phyloP scores from a whole-genome alignment of 2,113 vertebrate species.

The Hystrix brachyura region DNA sequence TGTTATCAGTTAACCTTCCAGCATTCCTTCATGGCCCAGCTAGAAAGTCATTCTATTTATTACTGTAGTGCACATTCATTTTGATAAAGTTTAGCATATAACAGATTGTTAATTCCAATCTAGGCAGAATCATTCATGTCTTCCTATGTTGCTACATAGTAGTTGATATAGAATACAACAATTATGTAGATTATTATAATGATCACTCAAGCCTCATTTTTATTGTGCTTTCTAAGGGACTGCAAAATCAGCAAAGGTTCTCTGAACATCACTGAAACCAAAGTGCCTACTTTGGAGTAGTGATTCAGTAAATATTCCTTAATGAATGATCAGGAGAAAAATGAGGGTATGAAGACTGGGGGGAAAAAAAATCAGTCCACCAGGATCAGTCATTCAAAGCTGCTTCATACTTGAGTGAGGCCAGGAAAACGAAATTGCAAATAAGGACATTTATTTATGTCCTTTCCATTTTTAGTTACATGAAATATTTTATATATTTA shows the following conservation, averaged over 20 bases:
- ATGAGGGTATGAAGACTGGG: neutral
- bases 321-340: neutral
- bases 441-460: neutral
- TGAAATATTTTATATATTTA: neutral
- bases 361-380: neutral
- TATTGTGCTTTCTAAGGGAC: neutral
- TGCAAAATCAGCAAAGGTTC: neutral
- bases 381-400: neutral
- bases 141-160: neutral
- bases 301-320: neutral
- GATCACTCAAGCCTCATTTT: neutral
- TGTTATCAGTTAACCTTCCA: slow-evolving; percentile 26
- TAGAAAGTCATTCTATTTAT: slow-evolving; percentile 32
- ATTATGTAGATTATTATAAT: neutral
- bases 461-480: neutral
- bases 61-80: neutral
- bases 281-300: neutral
- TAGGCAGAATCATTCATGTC: neutral
- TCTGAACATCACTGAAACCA: neutral
- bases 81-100: slow-evolving; percentile 53
- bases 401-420: neutral
- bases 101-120: neutral
- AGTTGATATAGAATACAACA: neutral
- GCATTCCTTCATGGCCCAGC: neutral
- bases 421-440: neutral